These are phyloP conservation scores for Sinosuthora webbiana DNA, from an alignment of 2,113 vertebrate genomes.

Conservation along the genomic window DNA sequence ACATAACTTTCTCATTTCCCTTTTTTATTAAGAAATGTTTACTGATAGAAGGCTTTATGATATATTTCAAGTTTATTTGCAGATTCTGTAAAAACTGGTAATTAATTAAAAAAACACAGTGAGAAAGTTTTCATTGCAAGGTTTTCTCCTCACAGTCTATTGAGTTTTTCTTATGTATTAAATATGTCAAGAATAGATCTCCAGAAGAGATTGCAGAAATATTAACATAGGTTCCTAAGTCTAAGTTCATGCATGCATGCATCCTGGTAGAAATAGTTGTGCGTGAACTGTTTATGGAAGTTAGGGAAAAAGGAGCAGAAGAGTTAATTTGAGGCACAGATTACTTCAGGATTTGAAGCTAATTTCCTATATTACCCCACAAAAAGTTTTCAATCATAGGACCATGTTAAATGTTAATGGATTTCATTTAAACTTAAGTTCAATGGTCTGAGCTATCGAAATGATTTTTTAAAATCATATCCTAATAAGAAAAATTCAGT, in stretches of 20 bases:
- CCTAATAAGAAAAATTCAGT: not conserved
- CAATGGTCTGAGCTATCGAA: not conserved
- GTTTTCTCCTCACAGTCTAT: not conserved
- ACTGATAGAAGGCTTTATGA: not conserved
- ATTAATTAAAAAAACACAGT: not conserved
- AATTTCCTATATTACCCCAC: not conserved
- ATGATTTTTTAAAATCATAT: not conserved
- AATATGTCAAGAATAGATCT: not conserved
- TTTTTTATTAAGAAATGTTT: not conserved
- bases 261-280: not conserved
- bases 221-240: not conserved
- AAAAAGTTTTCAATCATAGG: not conserved
- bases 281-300: not conserved
- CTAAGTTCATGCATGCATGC: not conserved
- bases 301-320: not conserved
- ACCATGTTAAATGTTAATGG: accelerated
- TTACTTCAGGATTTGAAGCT: not conserved
- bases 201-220: not conserved
- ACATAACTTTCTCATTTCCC: not conserved
- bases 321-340: not conserved
- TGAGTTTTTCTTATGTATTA: not conserved
- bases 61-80: not conserved
- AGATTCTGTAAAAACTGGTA: not conserved
- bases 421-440: not conserved
- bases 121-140: not conserved